Conservation (phyloP, 2,888 invertebrate species). For the Amphipoea oculea region DNA sequence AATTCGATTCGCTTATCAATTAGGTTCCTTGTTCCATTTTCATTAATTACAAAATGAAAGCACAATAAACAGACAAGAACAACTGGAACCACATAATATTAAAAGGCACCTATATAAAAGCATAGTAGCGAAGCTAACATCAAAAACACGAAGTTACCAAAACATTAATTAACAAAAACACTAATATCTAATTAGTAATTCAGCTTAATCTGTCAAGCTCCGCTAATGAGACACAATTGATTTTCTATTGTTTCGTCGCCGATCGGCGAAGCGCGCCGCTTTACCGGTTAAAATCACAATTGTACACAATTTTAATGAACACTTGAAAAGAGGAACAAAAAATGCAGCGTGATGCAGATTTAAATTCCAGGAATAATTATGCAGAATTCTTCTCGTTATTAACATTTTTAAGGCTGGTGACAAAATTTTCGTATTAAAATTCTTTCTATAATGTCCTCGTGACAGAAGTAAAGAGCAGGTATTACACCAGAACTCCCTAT, state of each 20-base stretch:
- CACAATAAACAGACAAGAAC: neutral
- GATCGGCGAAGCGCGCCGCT: too few species aligned
- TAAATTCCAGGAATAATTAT: constrained; percentile 37
- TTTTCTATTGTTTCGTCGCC: too few species aligned
- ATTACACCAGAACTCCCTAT: constrained; percentile 76
- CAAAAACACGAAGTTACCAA: neutral
- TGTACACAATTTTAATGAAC: neutral
- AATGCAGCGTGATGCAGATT: constrained; percentile 12
- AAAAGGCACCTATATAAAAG: neutral
- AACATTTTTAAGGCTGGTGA: constrained; percentile 65
- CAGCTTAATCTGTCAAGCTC: too few species aligned
- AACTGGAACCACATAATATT: too few species aligned
- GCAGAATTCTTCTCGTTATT: constrained; percentile 44
- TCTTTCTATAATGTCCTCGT: constrained; percentile 71
- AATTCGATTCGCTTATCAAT: neutral
- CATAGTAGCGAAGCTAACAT: neutral
- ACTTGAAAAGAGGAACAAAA: neutral
- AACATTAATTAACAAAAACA: neutral
- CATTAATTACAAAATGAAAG: neutral
- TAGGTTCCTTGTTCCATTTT: neutral
- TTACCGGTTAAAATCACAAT: neutral
- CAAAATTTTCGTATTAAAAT: constrained; percentile 75
- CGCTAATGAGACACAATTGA: too few species aligned
- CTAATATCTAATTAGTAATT: neutral
- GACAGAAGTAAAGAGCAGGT: constrained; percentile 81